These are phyloP conservation scores for Rhizoglyphus robini DNA, from an alignment of 1,140 invertebrate genomes.

Conservation along the genomic window DNA sequence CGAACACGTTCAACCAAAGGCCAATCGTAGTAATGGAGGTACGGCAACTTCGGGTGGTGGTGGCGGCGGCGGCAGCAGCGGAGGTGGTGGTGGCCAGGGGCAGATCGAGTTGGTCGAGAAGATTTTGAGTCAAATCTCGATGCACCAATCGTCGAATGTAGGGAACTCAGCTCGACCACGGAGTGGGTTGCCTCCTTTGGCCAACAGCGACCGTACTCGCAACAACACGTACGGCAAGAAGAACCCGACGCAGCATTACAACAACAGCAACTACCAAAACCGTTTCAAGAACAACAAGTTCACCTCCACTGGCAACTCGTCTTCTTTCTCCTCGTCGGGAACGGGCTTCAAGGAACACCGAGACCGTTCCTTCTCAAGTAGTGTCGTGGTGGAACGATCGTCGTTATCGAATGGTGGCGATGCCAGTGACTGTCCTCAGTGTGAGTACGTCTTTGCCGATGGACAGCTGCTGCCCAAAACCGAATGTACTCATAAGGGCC, in stretches of 20 bases:
- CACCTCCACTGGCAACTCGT: neutral
- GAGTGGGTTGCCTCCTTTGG: neutral
- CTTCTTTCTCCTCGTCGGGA: neutral
- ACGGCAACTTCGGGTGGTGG: neutral
- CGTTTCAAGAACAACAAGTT: neutral
- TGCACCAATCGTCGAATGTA: neutral
- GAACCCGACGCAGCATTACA: neutral
- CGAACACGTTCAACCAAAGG: neutral
- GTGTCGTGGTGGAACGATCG: neutral
- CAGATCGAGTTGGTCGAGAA: neutral
- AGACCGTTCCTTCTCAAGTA: neutral
- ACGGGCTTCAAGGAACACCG: neutral
- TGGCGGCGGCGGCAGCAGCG: neutral
- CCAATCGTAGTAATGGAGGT: neutral
- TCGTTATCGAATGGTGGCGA: neutral
- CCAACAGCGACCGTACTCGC: no score
- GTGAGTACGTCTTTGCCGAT: neutral
- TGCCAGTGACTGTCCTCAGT: neutral
- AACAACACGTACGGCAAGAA: neutral
- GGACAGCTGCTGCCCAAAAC: neutral
- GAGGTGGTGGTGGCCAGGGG: neutral
- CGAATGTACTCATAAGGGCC: neutral
- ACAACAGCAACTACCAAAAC: neutral
- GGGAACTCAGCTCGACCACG: neutral
- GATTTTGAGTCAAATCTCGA: conserved; percentile 4